Percentiles rank a stretch among this genome's conserved stretches.
Conservation (phyloP, 1,140 invertebrate genomes). For the Diplogasteroides magnus region DNA sequence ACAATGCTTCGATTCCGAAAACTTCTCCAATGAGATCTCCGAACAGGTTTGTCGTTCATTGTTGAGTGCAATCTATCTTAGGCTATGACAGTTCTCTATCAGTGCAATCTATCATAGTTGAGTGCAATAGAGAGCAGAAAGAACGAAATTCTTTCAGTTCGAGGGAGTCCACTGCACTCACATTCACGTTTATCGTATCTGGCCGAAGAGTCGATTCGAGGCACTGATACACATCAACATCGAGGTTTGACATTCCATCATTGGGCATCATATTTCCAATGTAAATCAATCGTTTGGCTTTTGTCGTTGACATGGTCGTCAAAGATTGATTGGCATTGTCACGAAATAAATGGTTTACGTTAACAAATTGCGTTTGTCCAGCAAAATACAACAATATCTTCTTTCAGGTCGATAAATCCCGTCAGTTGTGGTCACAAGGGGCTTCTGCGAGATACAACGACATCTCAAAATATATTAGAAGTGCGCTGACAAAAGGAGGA, state of each 20-base stretch:
- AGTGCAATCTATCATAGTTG: too few species aligned
- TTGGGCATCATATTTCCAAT: too few species aligned
- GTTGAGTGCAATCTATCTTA: not conserved
- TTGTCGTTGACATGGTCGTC: too few species aligned
- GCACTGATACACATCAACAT: slow-evolving; percentile 17
- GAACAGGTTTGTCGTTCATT: slow-evolving; percentile 3
- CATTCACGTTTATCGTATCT: slow-evolving; percentile 15
- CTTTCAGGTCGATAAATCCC: slow-evolving; percentile 7
- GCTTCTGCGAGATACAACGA: slow-evolving; percentile 8
- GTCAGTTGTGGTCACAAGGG: not conserved
- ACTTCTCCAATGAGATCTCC: slow-evolving; percentile 8
- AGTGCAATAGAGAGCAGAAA: not conserved
- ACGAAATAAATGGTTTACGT: too few species aligned
- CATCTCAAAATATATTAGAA: slow-evolving; percentile 7
- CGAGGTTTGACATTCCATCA: too few species aligned
- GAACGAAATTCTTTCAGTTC: slow-evolving; percentile 2
- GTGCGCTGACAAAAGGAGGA: slow-evolving; percentile 9
- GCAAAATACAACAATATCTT: too few species aligned
- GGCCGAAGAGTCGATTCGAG: slow-evolving; percentile 13
- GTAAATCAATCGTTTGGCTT: too few species aligned
- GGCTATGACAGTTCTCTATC: not conserved
- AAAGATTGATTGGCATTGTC: too few species aligned
- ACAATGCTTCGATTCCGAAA: slow-evolving; percentile 4
- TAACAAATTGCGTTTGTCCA: too few species aligned
- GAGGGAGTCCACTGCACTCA: slow-evolving; percentile 13